Evolutionary conservation across 2,888 invertebrate species (phyloP), one percentile per base, ranked within the genome.

Genomic region (Machimus rusticus): DNA sequence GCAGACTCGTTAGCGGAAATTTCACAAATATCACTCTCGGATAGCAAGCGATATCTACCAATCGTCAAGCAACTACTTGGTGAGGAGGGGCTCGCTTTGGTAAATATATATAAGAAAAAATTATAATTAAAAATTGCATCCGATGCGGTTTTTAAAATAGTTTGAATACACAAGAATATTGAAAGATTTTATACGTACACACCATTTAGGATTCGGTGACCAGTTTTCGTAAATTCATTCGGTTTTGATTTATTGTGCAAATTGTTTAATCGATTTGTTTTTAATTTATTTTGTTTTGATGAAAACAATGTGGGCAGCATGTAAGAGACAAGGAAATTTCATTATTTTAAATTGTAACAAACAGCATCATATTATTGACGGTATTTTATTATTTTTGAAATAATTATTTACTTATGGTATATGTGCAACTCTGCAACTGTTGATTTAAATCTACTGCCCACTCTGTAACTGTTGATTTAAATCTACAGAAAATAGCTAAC

Each of bases 21-120:
- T 34, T 87, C 86, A 87, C 76, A 87, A 31, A 87, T 74, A 87
- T 87, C 87, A 85, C 74, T 87, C 76, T 88, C 88, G 46, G 88
- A 88, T 57, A 88, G 76, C 57, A 88, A 79, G 78, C 87, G 87
- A 87, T 88, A 88, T 87, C 87, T 77, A 79, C 88, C 86, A 87
- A 87, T 87, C 14, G 87, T 81, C 79, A 87, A 86, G 74, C 85
- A 86, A 57, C 86, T 87, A 81, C 79, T 81, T 76, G 86, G 87
- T 55, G 87, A 87, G 79, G 86, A 86, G 39, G 57, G 66, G 43
- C 78, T 57, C 55, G 78, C 86, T 78, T 86, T 23, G 23, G 28
- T 86, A 57, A n/a, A 66, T 66, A 46, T 46, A 46, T 46, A 46
- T 43, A 43, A 1, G 9, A 66, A 78, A 37, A 23, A 14, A 46